phyloP scores from a whole-genome alignment of 2,888 invertebrate genomes.

The Onthophagus sagittarius region DNA sequence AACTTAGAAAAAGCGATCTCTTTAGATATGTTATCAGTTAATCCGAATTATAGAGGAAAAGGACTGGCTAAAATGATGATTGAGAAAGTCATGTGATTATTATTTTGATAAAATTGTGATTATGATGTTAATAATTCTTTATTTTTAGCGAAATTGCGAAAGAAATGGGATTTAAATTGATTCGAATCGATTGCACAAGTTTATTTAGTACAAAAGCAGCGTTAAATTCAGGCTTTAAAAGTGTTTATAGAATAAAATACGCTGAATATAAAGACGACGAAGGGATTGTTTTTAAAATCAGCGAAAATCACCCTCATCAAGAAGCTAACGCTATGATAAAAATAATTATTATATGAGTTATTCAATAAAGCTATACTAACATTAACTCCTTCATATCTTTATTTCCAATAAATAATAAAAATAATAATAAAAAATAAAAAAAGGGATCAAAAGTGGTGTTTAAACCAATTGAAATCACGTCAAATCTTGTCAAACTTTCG shows the following conservation, averaged over 20 bases:
- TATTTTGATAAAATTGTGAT: too few species aligned
- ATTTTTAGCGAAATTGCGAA: not conserved
- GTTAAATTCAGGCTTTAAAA: not conserved
- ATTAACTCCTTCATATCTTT: too few species aligned
- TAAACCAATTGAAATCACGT: too few species aligned
- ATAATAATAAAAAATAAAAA: too few species aligned
- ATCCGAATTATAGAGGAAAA: not conserved
- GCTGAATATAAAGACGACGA: not conserved
- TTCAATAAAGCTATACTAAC: too few species aligned
- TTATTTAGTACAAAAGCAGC: not conserved
- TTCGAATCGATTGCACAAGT: not conserved
- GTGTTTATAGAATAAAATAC: not conserved
- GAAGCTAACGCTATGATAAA: not conserved
- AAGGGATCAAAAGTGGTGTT: too few species aligned
- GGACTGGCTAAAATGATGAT: not conserved
- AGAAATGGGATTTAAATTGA: not conserved
- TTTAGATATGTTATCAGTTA: not conserved
- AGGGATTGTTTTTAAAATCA: not conserved
- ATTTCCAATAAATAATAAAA: too few species aligned
- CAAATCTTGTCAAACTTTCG: too few species aligned
- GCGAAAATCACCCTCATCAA: not conserved
- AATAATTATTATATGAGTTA: not conserved
- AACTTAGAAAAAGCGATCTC: not conserved
- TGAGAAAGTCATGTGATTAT: not conserved
- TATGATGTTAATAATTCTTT: not conserved